Conservation (phyloP, 2,113 vertebrate genomes). For the Prochilodus magdalenae region DNA sequence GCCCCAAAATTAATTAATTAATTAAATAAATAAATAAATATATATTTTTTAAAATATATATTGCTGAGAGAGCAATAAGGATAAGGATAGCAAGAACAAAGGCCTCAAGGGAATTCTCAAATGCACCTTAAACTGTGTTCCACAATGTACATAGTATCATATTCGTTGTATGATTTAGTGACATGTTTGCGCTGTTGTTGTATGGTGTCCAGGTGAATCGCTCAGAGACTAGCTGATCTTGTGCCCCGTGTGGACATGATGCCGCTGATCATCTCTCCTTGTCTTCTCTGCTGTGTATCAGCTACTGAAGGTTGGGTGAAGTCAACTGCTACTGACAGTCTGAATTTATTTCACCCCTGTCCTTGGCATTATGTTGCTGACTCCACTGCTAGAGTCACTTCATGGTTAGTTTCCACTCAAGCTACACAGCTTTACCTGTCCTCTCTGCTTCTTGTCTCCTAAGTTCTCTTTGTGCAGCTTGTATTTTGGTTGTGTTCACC, state of each 20-base stretch:
- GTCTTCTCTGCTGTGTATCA: conserved; percentile 16
- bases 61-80: too few relatives aligned
- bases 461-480: not conserved
- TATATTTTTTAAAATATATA: too few relatives aligned
- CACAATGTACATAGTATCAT: not conserved
- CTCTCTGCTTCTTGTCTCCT: not conserved
- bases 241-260: not conserved
- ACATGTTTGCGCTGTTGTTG: not conserved
- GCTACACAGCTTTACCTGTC: too few relatives aligned
- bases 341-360: not conserved
- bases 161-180: not conserved
- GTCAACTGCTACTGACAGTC: not conserved
- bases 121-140: not conserved
- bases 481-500: not conserved
- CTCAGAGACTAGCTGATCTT: not conserved
- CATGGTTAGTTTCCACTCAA: not conserved
- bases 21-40: too few relatives aligned
- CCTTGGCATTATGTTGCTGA: not conserved
- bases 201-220: not conserved
- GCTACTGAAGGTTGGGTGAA: not conserved
- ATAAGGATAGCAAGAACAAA: too few relatives aligned
- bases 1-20: too few relatives aligned
- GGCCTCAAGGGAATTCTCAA: too few relatives aligned
- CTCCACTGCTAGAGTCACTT: not conserved
- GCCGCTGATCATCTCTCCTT: not conserved